phyloP scores from a whole-genome alignment of 1,140 invertebrate genomes.

The Eupristina koningsbergeri region DNA sequence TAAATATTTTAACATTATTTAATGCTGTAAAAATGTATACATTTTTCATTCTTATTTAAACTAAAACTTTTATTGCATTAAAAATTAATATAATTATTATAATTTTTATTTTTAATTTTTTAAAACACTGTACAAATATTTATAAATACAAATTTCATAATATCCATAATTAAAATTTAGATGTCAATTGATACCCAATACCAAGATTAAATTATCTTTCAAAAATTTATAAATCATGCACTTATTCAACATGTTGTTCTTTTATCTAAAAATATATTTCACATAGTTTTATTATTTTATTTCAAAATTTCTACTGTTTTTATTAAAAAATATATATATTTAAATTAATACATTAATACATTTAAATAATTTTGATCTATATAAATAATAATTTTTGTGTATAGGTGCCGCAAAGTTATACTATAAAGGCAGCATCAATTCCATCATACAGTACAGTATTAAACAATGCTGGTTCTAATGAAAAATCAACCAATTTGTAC shows the following conservation, averaged over 20 bases:
- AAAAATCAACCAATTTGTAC: constrained; percentile 68
- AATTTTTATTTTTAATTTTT: neutral
- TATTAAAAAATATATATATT: constrained; percentile 9
- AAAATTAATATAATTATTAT: neutral
- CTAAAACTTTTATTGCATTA: neutral
- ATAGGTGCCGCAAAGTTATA: constrained; percentile 75
- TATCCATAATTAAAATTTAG: too few relatives aligned
- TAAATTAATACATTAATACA: too few relatives aligned
- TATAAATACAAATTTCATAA: too few relatives aligned
- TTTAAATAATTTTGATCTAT: too few relatives aligned
- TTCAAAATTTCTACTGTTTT: constrained; percentile 16
- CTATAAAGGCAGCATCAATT: constrained; percentile 71
- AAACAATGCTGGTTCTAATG: constrained; percentile 65
- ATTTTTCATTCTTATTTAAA: neutral
- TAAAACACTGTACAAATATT: neutral
- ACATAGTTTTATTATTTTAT: too few relatives aligned
- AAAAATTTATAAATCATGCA: too few relatives aligned
- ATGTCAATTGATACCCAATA: too few relatives aligned
- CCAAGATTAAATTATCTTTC: too few relatives aligned
- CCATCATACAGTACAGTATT: constrained; percentile 74
- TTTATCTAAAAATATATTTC: too few relatives aligned
- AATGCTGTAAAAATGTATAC: neutral
- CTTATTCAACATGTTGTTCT: too few relatives aligned
- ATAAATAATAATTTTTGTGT: neutral
- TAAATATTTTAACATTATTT: constrained; percentile 42